phyloP scores from a whole-genome alignment of 2,113 vertebrate genomes.

The Prionailurus bengalensis region DNA sequence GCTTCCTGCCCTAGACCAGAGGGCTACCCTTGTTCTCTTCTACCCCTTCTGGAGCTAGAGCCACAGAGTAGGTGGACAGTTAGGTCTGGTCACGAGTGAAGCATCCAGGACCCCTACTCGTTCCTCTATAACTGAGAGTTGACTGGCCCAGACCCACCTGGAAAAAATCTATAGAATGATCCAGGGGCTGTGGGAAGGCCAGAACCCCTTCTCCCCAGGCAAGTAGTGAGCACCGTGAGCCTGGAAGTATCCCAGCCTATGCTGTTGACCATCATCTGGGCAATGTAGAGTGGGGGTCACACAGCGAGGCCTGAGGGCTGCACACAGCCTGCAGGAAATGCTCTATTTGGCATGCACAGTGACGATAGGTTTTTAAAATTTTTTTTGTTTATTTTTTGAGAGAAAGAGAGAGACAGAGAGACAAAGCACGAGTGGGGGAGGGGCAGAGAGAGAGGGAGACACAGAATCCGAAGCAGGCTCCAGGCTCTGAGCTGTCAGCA shows the following conservation, averaged over 20 bases:
- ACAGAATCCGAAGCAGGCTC: background rate
- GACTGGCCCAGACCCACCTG: background rate
- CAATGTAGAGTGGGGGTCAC: rapidly evolving
- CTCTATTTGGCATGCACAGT: background rate
- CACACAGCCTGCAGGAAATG: background rate
- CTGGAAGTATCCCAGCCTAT: background rate
- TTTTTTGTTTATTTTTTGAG: background rate
- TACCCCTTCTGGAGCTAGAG: background rate
- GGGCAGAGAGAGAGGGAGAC: background rate
- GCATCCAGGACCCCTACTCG: background rate
- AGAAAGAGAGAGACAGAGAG: background rate
- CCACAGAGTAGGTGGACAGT: background rate
- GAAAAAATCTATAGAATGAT: background rate
- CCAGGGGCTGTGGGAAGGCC: background rate
- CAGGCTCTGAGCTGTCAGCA: background rate
- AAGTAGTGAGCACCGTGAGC: background rate
- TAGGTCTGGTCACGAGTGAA: background rate
- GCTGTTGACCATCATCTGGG: background rate
- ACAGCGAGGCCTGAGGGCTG: rapidly evolving
- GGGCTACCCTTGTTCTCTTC: background rate
- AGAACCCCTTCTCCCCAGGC: background rate
- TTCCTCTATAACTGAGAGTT: background rate
- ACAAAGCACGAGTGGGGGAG: background rate
- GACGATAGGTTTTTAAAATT: background rate
- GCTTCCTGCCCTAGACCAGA: background rate